A percentile compares a stretch with the other conserved stretches of the same genome.
Evolutionary conservation across 1,140 invertebrate species (phyloP).

Genomic region (Leptinotarsa lineolata): DNA sequence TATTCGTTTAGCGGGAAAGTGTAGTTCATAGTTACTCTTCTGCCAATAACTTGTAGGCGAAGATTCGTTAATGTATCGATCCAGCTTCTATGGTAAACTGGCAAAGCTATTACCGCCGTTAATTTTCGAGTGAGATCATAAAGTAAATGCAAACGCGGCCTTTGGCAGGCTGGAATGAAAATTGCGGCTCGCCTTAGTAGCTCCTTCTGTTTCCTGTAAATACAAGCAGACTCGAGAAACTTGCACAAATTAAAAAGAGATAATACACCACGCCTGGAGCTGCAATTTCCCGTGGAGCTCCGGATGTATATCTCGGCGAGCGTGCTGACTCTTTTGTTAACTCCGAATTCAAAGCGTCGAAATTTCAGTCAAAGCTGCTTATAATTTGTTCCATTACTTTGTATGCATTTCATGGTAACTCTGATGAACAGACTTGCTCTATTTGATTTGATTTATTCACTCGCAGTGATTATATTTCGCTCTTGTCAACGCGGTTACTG

Average conservation of each 20-base stretch:
- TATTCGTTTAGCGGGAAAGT: too few species aligned
- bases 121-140: too few species aligned
- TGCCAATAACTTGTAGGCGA: too few species aligned
- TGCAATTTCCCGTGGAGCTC: not conserved
- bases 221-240: not conserved
- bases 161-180: too few species aligned
- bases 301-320: slow-evolving; percentile 1
- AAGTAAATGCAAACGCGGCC: too few species aligned
- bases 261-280: slow-evolving; percentile 5
- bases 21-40: too few species aligned
- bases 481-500: not conserved
- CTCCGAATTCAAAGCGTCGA: slow-evolving; percentile 3
- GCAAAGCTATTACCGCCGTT: too few species aligned
- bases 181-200: not conserved
- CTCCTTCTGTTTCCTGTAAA: slow-evolving; percentile 3
- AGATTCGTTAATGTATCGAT: too few species aligned
- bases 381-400: slow-evolving; percentile 9
- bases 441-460: not conserved
- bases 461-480: not conserved
- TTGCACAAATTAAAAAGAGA: slow-evolving; percentile 6
- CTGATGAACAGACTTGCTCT: not conserved
- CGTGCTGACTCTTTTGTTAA: not conserved
- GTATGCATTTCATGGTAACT: not conserved
- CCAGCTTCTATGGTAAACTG: too few species aligned
- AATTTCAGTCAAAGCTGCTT: slow-evolving; percentile 2